Evolutionary conservation across 2,797 vertebrate species (phyloP).

Genomic region (Gymnoscopelus microlampas): DNA sequence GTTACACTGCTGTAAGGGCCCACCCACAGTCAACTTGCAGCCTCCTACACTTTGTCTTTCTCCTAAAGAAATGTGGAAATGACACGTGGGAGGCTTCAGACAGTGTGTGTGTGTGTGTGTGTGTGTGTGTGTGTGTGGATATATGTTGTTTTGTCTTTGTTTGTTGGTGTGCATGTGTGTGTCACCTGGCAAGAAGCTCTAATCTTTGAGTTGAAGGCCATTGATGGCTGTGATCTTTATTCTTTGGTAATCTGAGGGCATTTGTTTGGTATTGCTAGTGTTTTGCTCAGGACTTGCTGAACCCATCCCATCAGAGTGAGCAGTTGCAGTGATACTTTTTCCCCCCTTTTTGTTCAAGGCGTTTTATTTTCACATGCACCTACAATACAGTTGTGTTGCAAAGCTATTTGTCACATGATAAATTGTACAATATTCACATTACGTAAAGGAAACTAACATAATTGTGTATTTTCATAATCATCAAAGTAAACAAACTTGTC

Average conservation of each 20-base stretch:
- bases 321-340: too few relatives aligned
- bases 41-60: conserved; percentile 25
- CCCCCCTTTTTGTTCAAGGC: too few relatives aligned
- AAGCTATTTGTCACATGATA: too few relatives aligned
- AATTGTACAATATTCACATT: too few relatives aligned
- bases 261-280: not conserved
- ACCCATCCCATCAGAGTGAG: too few relatives aligned
- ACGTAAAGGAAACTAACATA: too few relatives aligned
- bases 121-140: conserved; percentile 37
- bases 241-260: conserved; percentile 84
- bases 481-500: too few relatives aligned
- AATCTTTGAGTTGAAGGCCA: conserved; percentile 45
- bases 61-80: conserved; percentile 50
- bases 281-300: not conserved
- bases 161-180: conserved; percentile 49
- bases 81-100: conserved; percentile 54
- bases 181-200: conserved; percentile 52
- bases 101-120: conserved; percentile 45
- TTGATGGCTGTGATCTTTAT: conserved; percentile 58
- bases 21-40: conserved; percentile 80
- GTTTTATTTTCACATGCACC: too few relatives aligned
- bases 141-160: too few relatives aligned
- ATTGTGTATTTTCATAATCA: too few relatives aligned
- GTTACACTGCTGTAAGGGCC: conserved; percentile 89
- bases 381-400: too few relatives aligned